phyloP scores from a whole-genome alignment of 2,113 vertebrate species.

The Dasyornis broadbenti region DNA sequence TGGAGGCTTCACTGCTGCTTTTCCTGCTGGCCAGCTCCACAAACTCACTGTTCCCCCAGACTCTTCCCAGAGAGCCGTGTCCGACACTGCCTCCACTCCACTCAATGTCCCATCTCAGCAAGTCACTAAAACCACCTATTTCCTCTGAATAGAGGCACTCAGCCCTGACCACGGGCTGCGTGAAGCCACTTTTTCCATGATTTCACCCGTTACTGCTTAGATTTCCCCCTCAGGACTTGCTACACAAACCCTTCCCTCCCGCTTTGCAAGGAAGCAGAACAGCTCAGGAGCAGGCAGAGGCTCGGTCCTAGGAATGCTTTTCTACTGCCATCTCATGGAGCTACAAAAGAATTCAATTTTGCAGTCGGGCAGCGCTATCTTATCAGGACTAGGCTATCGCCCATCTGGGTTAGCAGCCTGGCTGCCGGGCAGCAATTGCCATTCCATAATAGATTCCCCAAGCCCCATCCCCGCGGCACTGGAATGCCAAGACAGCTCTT shows the following conservation, averaged over 20 bases:
- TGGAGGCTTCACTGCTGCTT: neutral
- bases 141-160: neutral
- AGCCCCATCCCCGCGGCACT: neutral
- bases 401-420: neutral
- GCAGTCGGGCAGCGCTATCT: neutral
- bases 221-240: neutral
- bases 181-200: fast-evolving
- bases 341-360: neutral
- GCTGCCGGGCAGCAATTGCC: neutral
- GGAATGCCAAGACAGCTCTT: neutral
- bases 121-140: neutral
- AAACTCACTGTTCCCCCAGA: fast-evolving
- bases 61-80: fast-evolving
- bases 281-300: neutral
- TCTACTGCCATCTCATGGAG: slow-evolving; percentile 69
- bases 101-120: neutral
- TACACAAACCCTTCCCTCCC: neutral
- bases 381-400: neutral
- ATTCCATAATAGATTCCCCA: neutral
- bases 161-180: neutral
- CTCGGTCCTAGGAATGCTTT: neutral
- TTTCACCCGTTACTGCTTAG: neutral
- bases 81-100: neutral
- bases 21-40: neutral
- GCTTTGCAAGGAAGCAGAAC: neutral